Evolutionary conservation across 1,140 invertebrate genomes (phyloP).

Genomic region (Nasonia vitripennis): DNA sequence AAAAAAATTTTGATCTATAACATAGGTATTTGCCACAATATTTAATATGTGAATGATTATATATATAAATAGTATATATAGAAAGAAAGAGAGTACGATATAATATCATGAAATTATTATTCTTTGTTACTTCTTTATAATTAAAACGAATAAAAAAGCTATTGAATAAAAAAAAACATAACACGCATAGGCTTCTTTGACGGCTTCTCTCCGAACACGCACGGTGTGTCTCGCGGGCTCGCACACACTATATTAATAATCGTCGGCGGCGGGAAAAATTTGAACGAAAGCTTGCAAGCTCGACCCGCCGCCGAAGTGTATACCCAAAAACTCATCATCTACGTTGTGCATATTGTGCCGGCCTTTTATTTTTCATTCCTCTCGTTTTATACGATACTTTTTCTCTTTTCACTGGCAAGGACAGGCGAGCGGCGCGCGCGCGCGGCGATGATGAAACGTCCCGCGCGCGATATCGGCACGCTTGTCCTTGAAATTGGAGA

Average conservation of each 20-base stretch:
- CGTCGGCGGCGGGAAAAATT: neutral
- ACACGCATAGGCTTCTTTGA: constrained; percentile 16
- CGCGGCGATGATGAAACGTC: constrained; percentile 16
- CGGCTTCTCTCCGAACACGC: constrained; percentile 28
- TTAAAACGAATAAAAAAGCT: constrained; percentile 74
- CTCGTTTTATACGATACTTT: constrained; percentile 10
- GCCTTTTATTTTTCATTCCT: neutral
- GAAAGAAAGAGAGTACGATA: constrained; percentile 61
- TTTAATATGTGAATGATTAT: constrained; percentile 69
- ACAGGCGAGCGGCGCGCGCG: neutral
- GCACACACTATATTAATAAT: neutral
- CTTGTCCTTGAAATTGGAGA: constrained; percentile 37
- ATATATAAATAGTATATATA: constrained; percentile 59
- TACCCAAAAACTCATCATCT: constrained; percentile 32
- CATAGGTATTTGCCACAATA: constrained; percentile 67
- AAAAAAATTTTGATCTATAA: constrained; percentile 55
- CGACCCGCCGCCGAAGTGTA: neutral
- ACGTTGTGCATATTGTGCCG: neutral
- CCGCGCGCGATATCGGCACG: neutral
- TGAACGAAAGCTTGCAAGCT: neutral
- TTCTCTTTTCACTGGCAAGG: constrained; percentile 24
- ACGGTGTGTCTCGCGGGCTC: constrained; percentile 38
- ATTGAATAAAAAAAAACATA: constrained; percentile 68
- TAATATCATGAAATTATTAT: constrained; percentile 75
- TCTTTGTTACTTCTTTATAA: constrained; percentile 76